Evolutionary conservation across 1,140 invertebrate species (phyloP).

Genomic region (Rhynchophorus ferrugineus): DNA sequence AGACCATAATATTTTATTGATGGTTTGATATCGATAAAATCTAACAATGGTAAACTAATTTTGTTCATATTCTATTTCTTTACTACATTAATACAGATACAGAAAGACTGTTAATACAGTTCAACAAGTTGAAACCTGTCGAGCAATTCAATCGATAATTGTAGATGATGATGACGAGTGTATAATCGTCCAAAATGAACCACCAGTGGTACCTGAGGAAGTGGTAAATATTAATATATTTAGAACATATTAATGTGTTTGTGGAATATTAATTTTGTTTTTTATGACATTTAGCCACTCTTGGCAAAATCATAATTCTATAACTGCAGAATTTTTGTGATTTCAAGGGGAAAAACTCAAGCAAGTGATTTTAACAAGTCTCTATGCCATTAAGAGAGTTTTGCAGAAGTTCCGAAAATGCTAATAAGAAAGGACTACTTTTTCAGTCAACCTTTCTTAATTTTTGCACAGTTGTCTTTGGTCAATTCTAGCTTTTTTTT

Average conservation of each 20-base stretch:
- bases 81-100: neutral
- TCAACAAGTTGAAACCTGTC: conserved; percentile 9
- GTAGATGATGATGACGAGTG: conserved; percentile 13
- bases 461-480: too few species aligned
- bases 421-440: too few species aligned
- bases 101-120: neutral
- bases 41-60: neutral
- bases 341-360: too few species aligned
- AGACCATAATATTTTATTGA: neutral
- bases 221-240: conserved; percentile 2
- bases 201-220: conserved; percentile 3
- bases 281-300: neutral
- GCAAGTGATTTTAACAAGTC: too few species aligned
- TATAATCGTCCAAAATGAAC: conserved; percentile 9
- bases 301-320: too few species aligned
- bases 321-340: too few species aligned
- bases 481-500: too few species aligned
- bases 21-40: neutral
- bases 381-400: too few species aligned
- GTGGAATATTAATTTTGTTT: neutral
- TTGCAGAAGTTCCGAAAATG: too few species aligned
- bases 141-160: conserved; percentile 16
- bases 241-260: neutral
- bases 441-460: too few species aligned
- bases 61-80: neutral